Evolutionary conservation across 2,888 invertebrate genomes (phyloP), one percentile per base, ranked within the genome.

Genomic region (Odontomyia ornata): DNA sequence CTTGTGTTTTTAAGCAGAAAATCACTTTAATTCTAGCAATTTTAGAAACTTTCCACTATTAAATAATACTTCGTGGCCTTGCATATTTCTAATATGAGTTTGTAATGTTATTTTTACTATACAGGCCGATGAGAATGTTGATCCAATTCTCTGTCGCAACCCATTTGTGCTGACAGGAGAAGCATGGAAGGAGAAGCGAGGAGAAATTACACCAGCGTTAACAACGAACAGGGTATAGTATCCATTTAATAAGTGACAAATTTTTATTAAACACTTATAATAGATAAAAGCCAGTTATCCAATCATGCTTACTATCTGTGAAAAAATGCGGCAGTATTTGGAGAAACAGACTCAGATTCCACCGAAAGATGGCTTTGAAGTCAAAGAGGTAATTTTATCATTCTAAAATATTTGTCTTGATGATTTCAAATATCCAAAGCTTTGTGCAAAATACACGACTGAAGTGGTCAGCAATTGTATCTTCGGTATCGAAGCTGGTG

Each of bases 201-300:
- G 84, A 0, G 88, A 88, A 79, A 80, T 90, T 18, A 88, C 89
- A 0, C 88, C 89, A 0, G 88, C 88, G 1, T 86, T 90, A 30
- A 88, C 89, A 0, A 83, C 84, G 15, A 87, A 86, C 56, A 88
- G 89, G 78, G 88, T 88, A 83, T 80, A 43, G 28, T 5, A 71
- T 21, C 1, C 28, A 43, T 46, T 30, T 30, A 11, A 28, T 52
- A n/a, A 7, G 25, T 30, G 1, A 30, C 28, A 15, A 25, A 11
- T 4, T 3, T 1, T 30, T 11, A 2, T 30, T 64, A 3, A 64
- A 47, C 0, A 47, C 28, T 9, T 18, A 7, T 69, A 60, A 77
- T n/a, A 86, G 86, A 80, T 85, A 18, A 90, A 89, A 80, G 83
- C 87, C 0, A 87, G 89, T 81, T 89, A 88, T 78, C 85, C 88